These are phyloP conservation scores for Heliconius hermathena DNA, from an alignment of 1,140 invertebrate species.

Conservation along the genomic window DNA sequence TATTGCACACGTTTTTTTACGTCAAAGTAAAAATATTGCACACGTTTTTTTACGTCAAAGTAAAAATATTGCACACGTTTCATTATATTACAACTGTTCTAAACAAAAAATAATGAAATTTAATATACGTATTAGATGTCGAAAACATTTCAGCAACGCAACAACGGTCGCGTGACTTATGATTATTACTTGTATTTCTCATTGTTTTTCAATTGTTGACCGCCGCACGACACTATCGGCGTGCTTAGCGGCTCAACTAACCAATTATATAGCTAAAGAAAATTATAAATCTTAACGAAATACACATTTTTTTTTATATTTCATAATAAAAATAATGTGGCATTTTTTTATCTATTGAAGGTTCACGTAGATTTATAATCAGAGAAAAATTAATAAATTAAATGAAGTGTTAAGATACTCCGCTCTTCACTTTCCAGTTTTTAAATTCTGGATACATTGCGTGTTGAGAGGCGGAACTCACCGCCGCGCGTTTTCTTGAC, in stretches of 20 bases:
- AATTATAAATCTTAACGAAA: neutral
- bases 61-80: neutral
- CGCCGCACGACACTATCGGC: neutral
- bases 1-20: neutral
- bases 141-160: neutral
- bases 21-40: no score
- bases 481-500: no score
- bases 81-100: neutral
- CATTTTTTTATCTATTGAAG: no score
- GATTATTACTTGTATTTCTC: conserved; percentile 11
- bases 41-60: no score
- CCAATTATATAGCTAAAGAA: neutral
- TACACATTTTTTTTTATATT: neutral
- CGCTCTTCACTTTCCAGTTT: no score
- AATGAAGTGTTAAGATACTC: no score
- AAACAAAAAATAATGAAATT: neutral
- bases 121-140: neutral
- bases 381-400: no score
- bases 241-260: neutral
- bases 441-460: no score
- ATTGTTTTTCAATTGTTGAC: conserved; percentile 13
- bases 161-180: neutral
- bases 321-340: neutral
- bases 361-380: no score
- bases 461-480: no score